phyloP scores from a whole-genome alignment of 2,797 vertebrate genomes.

The Leontocebus nigricollis region DNA sequence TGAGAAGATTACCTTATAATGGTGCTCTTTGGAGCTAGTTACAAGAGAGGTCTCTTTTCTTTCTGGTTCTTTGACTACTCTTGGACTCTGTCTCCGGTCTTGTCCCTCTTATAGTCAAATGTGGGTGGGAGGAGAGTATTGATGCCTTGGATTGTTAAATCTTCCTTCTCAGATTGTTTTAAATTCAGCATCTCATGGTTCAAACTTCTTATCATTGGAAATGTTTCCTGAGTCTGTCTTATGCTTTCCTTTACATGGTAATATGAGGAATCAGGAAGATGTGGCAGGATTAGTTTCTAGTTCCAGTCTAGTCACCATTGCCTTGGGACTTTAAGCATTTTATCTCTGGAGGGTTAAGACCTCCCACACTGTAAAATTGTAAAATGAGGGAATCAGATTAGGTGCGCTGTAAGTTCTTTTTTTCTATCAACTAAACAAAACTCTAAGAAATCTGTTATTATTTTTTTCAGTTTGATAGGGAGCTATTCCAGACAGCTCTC shows the following conservation, averaged over 20 bases:
- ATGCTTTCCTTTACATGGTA: background rate
- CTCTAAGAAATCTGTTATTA: slow-evolving; percentile 1
- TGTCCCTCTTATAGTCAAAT: background rate
- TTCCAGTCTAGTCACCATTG: background rate
- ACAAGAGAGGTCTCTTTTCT: background rate
- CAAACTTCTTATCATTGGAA: background rate
- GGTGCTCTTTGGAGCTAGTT: background rate
- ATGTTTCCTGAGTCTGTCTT: background rate
- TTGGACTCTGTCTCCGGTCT: background rate
- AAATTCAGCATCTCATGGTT: background rate
- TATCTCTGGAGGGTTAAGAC: background rate
- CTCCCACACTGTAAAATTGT: background rate
- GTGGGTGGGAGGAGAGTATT: background rate
- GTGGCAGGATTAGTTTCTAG: background rate
- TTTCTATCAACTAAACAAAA: slow-evolving; percentile 2
- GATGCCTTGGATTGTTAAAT: background rate
- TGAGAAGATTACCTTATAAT: background rate
- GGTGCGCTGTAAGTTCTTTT: background rate
- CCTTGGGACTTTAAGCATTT: background rate
- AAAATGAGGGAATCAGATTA: background rate
- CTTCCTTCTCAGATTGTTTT: background rate
- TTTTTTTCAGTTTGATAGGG: slow-evolving; percentile 39
- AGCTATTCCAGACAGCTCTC: slow-evolving; percentile 72
- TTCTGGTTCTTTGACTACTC: background rate
- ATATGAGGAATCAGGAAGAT: background rate